Evolutionary conservation across 1,140 invertebrate genomes (phyloP).

Genomic region (Drosophila nigromelanica): DNA sequence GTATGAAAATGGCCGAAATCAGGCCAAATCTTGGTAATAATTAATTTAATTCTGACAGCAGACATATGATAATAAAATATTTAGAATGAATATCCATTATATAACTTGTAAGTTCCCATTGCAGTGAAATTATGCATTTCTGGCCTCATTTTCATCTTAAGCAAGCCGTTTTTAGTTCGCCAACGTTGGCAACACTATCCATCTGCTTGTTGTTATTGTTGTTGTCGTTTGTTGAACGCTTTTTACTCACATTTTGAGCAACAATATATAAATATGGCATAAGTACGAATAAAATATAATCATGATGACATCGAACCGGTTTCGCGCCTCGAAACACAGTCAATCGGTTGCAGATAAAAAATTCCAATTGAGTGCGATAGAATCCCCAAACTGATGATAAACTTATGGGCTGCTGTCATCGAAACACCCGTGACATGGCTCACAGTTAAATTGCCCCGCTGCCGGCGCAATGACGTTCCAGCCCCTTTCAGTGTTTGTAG

Average conservation of each 20-base stretch:
- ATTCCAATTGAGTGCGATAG: constrained; percentile 29
- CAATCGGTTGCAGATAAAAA: constrained; percentile 34
- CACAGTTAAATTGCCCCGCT: neutral
- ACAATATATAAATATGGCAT: constrained; percentile 43
- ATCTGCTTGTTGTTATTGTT: neutral
- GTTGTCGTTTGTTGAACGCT: constrained; percentile 1
- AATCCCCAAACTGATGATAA: constrained; percentile 34
- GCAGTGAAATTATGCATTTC: too few species aligned
- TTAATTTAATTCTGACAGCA: too few species aligned
- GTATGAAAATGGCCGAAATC: too few species aligned
- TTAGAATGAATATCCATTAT: too few species aligned
- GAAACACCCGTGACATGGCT: constrained; percentile 8
- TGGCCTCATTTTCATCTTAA: too few species aligned
- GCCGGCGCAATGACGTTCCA: constrained; percentile 2
- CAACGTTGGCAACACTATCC: constrained; percentile 11
- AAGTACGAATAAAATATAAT: constrained; percentile 61
- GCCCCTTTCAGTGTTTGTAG: neutral
- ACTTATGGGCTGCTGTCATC: constrained; percentile 39
- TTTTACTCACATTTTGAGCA: constrained; percentile 48
- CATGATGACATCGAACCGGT: constrained; percentile 77
- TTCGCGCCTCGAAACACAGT: constrained; percentile 35
- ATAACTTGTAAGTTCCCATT: too few species aligned
- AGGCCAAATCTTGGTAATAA: too few species aligned
- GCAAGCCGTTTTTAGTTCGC: neutral
- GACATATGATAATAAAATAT: too few species aligned